Evolutionary conservation across 2,888 invertebrate genomes (phyloP), one percentile per base, ranked within the genome.

Genomic region (Chymomyza fuscimana): DNA sequence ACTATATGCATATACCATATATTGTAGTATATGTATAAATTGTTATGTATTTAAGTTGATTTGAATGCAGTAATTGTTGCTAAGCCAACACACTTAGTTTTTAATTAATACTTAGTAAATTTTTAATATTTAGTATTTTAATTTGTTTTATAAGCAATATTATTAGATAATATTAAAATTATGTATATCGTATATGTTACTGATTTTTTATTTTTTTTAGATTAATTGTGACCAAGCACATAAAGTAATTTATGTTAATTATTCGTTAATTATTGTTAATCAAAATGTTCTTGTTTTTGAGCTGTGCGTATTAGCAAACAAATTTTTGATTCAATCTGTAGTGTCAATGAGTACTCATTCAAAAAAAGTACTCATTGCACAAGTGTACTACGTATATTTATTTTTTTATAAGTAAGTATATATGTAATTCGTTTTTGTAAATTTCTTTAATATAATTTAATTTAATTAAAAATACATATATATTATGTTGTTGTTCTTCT

Each of bases 21-120:
- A 46, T 62, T 40, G 10, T 19, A n/a, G 2, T 62, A 10, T 9
- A 46, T 16, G 7, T 51, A n/a, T 9, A 2, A 29, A 51, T 60
- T 60, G 36, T 36, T 60, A n/a, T 60, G 25, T 60, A 32, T 79
- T 74, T 77, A 72, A 74, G 70, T 75, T 62, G 61, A 67, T 67
- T 69, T 66, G 32, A 36, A 36, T 29, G 36, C 22, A n/a, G 29
- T 36, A 32, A 40, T 61, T n/a, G n/a, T 61, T 63, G 46, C n/a
- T 22, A 16, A 25, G 51, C 50, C 7, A 63, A 63, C 10, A 63
- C 16, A 22, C 15, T 52, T 52, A 29, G 32, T 32, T 60, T 74
- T 22, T n/a, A 67, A 58, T 19, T 65, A 40, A 56, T 29, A 22
- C 29, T 58, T 40, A 40, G 15, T 12, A 46, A 16, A 22, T 56